Conservation (phyloP, 1,140 invertebrate species). For the Drosophila asahinai region DNA sequence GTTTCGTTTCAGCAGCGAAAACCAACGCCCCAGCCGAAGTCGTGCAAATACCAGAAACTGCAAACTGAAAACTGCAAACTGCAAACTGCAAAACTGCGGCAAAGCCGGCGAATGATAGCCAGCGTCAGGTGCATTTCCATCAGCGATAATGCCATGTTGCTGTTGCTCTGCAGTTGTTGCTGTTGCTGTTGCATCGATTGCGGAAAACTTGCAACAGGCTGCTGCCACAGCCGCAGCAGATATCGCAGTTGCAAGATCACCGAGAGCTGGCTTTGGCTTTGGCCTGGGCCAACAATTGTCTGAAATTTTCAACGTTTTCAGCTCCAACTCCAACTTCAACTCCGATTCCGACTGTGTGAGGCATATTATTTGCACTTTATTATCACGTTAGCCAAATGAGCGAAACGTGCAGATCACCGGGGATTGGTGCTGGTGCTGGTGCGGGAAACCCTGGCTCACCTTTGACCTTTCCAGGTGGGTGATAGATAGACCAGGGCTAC, state of each 20-base stretch:
- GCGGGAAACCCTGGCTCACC: slow-evolving; percentile 41
- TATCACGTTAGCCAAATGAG: slow-evolving; percentile 85
- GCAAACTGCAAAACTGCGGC: slow-evolving; percentile 27
- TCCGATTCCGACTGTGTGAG: slow-evolving; percentile 63
- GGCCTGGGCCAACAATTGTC: slow-evolving; percentile 63
- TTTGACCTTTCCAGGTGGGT: slow-evolving; percentile 73
- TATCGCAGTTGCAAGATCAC: slow-evolving; percentile 61
- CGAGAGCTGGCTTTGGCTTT: slow-evolving; percentile 17
- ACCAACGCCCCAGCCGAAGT: slow-evolving; percentile 62
- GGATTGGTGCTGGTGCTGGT: slow-evolving; percentile 10
- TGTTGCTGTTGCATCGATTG: slow-evolving; percentile 66
- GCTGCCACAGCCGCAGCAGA: slow-evolving; percentile 21
- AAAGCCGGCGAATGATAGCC: slow-evolving; percentile 62
- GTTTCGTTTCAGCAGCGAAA: slow-evolving; percentile 28
- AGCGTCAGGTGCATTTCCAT: slow-evolving; percentile 85
- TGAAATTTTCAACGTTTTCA: slow-evolving; percentile 56
- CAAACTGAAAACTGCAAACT: slow-evolving; percentile 18
- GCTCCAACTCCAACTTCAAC: slow-evolving; percentile 28
- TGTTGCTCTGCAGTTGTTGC: slow-evolving; percentile 35
- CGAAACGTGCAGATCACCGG: slow-evolving; percentile 74
- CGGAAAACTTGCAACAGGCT: slow-evolving; percentile 72
- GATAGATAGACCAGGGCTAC: slow-evolving; percentile 49
- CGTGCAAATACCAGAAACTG: slow-evolving; percentile 70
- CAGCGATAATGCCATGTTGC: slow-evolving; percentile 79
- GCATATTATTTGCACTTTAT: slow-evolving; percentile 85